A percentile compares a stretch with the other conserved stretches of the same genome.
phyloP scores from a whole-genome alignment of 2,113 vertebrate genomes.

The Chionomys nivalis region DNA sequence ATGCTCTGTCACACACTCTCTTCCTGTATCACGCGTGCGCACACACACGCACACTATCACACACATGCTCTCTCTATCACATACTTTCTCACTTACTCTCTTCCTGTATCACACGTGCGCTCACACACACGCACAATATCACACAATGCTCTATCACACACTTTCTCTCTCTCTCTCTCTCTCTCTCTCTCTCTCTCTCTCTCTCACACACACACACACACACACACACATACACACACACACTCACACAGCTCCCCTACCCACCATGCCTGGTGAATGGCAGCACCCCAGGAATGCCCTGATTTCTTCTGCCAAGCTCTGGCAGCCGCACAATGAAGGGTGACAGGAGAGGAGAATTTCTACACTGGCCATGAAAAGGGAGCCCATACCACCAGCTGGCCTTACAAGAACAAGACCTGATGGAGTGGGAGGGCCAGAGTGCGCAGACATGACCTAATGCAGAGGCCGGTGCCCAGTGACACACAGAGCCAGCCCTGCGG shows the following conservation, averaged over 20 bases:
- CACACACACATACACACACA: neutral
- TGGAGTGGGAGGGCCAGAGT: neutral
- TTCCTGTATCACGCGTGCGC: neutral
- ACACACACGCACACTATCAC: neutral
- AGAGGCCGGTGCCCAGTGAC: neutral
- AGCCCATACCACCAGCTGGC: neutral
- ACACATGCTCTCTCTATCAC: neutral
- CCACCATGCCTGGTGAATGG: conserved; percentile 67
- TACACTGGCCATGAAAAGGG: neutral
- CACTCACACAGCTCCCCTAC: conserved; percentile 49
- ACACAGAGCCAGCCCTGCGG: accelerated
- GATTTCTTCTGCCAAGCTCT: conserved; percentile 74
- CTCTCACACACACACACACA: neutral
- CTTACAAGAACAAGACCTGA: neutral
- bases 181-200: too few species aligned
- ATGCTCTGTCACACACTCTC: neutral
- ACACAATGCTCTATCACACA: neutral
- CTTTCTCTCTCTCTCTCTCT: neutral
- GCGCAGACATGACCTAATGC: conserved; percentile 66
- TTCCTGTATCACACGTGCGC: neutral
- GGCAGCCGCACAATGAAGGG: conserved; percentile 71
- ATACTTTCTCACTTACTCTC: neutral
- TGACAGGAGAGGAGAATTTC: conserved; percentile 46
- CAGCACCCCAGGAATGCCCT: conserved; percentile 58
- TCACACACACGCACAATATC: too few species aligned